Conservation (phyloP, 2,888 invertebrate genomes). For the Zaprionus lineosus region DNA sequence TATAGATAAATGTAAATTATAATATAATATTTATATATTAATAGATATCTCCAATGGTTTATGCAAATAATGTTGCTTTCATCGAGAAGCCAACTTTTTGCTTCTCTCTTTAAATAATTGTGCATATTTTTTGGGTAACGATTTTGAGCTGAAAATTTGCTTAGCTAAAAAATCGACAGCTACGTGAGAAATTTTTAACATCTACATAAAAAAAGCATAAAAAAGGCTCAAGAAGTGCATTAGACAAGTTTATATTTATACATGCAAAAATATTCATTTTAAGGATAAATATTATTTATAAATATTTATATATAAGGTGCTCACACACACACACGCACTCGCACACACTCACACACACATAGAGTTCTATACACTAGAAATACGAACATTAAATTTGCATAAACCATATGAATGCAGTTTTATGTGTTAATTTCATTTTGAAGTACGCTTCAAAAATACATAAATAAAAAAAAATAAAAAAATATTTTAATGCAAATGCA, state of each 20-base stretch:
- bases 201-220: slow-evolving; percentile 3
- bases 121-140: slow-evolving; percentile 81
- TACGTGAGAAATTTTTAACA: slow-evolving; percentile 13
- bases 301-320: too few relatives aligned
- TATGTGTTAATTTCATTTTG: too few relatives aligned
- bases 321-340: slow-evolving; percentile 6
- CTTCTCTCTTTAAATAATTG: slow-evolving; percentile 54
- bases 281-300: not conserved
- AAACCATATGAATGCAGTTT: slow-evolving; percentile 73
- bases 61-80: slow-evolving; percentile 79
- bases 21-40: slow-evolving; percentile 12
- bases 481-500: too few relatives aligned
- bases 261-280: not conserved
- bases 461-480: too few relatives aligned
- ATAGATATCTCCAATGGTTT: slow-evolving; percentile 81
- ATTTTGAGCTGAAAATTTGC: slow-evolving; percentile 70
- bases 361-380: slow-evolving; percentile 6
- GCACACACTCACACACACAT: slow-evolving; percentile 3
- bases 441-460: too few relatives aligned
- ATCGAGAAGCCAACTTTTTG: slow-evolving; percentile 32
- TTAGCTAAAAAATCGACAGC: slow-evolving; percentile 31
- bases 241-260: not conserved
- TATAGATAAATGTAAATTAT: slow-evolving; percentile 26
- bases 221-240: not conserved
- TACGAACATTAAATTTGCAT: slow-evolving; percentile 69